Base-by-base conservation (phyloP, 2,797 vertebrate species). In the Nothura maculosa region DNA sequence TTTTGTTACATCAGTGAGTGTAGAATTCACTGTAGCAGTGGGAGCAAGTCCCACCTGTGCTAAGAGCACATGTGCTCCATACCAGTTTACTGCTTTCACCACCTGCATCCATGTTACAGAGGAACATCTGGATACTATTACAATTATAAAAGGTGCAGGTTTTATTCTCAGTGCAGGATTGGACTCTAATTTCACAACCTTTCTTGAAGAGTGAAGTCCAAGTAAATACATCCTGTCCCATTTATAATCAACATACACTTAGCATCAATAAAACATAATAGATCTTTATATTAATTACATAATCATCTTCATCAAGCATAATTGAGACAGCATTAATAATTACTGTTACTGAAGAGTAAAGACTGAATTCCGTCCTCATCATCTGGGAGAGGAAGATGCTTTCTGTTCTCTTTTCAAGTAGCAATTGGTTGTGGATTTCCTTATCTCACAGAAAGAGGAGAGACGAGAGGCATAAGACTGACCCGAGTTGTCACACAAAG, bases 101-200 rank as follows among this genome's bases (percentile, higher is more conserved):
- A 99, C 99, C 98, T 98, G 98, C 98, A 98, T 99, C 98, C 97
- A 91, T 97, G 97, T 98, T 98, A 98, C 94, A 93, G 83, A 95
- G 87, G 93, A 98, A 98, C 99, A 99, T 99, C 98, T 99, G 99
- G 98, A 97, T 98, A 97, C 95, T 97, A 98, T 99, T 99, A 98
- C 96, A 98, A 98, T 98, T 97, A 98, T 98, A 98, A 98, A 99
- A 98, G 98, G 98, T 99, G 98, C 97, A 98, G 98, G 98, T 98
- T 98, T 98, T 98, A 93, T 96, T 95, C 96, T 96, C 83, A 91
- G 95, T 98, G 97, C 96, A 97, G 97, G 96, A 96, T 97, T 97
- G 97, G 92, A 97, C 97, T 98, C 97, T 96, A 97, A 98, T 98
- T 98, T 98, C 98, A 98, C 96, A 98, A 98, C 98, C 97, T 97